Base-by-base conservation (phyloP, 2,113 vertebrate genomes). In the Cyprinodon brontotheroides region DNA sequence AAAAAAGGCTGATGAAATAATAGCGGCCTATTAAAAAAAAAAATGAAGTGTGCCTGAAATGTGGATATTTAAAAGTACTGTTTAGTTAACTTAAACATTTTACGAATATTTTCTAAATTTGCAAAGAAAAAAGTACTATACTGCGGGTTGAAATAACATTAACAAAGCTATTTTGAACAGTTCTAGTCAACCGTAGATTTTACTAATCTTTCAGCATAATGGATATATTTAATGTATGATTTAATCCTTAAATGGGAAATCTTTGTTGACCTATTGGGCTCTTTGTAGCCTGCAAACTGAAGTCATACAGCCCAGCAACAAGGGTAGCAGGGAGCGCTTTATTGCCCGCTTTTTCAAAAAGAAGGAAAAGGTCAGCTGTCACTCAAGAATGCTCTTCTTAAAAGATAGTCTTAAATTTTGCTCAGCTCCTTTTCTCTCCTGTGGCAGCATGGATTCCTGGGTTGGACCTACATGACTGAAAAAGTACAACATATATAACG, bases 371-470 rank as follows among this genome's bases (percentile, higher is more conserved):
- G 81, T 74, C 83, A 78, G 84, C 88, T 89, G 89, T 90, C 92
- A 92, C 70, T 84, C 68, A 92, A 79, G 86, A 92, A 94, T 92
- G 86, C 68, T 61, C 12, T 50, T 39, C 17, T 29, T 89, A 85
- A 86, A 78, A 66, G 66, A 88, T 76, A 37, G 82, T 61, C 50
- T 78, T 41, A 82, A 75, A 79, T 67, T 67, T 37, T 73, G 37
- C 38, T 43, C 65, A 15, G 66, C 68, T 75, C 37, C 40, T 10
- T 13, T 38, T 64, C 37, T 29, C 65, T 65, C 7, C 3, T 73
- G 70, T 62, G 11, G 40, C 36, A 22, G 70, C 2, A 3, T 67
- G 45, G 50, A 68, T 64, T 64, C 1, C 39, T 38, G 4, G 4
- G 17, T 53, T 48, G 45, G 65, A 38, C 9, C n/a, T 45, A 39